Conservation (phyloP, 2,113 vertebrate genomes). For the Urocolius indicus region DNA sequence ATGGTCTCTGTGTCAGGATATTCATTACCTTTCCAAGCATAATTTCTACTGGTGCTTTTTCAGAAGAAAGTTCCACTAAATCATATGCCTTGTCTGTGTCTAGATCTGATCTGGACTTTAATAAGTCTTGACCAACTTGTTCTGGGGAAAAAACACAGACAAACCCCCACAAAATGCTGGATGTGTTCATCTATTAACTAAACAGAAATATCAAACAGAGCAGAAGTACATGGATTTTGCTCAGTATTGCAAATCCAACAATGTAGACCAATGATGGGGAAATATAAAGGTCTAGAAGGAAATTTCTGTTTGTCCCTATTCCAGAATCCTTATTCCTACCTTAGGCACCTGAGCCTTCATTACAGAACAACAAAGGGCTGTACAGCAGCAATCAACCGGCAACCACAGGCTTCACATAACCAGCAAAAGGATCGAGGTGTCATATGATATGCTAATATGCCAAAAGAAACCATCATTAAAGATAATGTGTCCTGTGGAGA, state of each 20-base stretch:
- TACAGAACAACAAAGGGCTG: neutral
- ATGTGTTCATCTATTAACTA: neutral
- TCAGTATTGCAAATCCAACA: neutral
- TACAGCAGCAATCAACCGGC: neutral
- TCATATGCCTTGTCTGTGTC: neutral
- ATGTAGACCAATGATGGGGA: neutral
- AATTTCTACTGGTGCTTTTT: conserved; percentile 61
- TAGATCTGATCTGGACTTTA: neutral
- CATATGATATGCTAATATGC: neutral
- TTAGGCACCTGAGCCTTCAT: neutral
- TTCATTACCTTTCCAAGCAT: conserved; percentile 77
- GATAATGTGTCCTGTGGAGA: neutral
- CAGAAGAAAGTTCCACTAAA: neutral
- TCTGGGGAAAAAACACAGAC: conserved; percentile 9
- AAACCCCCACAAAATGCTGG: neutral
- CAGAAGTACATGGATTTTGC: neutral
- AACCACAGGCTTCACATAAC: neutral
- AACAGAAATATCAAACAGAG: neutral
- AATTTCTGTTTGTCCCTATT: neutral
- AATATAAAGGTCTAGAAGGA: neutral
- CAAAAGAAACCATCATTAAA: neutral
- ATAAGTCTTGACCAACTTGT: neutral
- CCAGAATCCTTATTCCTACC: neutral
- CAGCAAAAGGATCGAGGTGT: neutral
- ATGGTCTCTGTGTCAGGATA: neutral